Evolutionary conservation across 2,888 invertebrate genomes (phyloP).

Genomic region (Chaetogeoica ovagalla): DNA sequence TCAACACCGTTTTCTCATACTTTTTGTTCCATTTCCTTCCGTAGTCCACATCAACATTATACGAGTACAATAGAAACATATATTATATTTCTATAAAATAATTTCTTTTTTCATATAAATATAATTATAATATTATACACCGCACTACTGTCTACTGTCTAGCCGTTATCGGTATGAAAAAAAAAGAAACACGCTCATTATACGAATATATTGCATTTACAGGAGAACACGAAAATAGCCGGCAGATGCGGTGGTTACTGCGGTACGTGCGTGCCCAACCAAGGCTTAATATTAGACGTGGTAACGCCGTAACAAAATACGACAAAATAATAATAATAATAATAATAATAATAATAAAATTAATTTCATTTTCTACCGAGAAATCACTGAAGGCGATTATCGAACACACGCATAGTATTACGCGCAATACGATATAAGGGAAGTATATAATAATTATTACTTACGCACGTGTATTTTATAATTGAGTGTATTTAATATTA

Average conservation of each 20-base stretch:
- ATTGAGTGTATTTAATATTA: no score
- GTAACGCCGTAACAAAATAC: constrained; percentile 55
- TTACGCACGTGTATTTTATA: no score
- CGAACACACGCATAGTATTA: not conserved
- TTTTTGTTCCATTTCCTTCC: no score
- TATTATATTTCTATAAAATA: no score
- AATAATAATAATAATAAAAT: not conserved
- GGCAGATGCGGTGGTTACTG: constrained; percentile 77
- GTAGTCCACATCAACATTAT: no score
- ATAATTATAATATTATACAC: no score
- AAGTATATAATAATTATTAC: no score
- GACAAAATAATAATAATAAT: not conserved
- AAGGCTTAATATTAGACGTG: constrained; percentile 57
- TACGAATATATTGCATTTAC: constrained; percentile 48
- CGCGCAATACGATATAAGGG: not conserved
- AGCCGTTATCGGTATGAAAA: not conserved
- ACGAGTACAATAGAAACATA: no score
- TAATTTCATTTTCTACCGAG: not conserved
- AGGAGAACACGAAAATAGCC: constrained; percentile 65
- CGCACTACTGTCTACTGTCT: not conserved
- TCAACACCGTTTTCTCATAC: no score
- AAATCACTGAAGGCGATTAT: not conserved
- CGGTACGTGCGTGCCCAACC: constrained; percentile 64
- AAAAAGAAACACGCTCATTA: not conserved
- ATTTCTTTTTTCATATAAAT: no score